These are phyloP conservation scores for Whitmania pigra DNA, from an alignment of 1,140 invertebrate species.

Conservation along the genomic window DNA sequence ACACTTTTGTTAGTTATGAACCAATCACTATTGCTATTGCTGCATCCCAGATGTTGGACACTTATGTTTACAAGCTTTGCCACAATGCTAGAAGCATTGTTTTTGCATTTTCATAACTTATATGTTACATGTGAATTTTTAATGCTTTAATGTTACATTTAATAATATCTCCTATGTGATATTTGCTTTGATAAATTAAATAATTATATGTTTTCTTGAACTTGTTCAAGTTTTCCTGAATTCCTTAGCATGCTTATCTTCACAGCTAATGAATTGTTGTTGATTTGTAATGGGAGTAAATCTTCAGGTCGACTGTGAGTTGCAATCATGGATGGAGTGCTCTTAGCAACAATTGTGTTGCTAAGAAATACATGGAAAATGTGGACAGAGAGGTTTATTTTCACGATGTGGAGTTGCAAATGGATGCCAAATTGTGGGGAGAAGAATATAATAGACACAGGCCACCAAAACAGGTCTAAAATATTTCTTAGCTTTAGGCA, in stretches of 20 bases:
- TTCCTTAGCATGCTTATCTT: not conserved
- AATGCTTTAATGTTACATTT: too few species aligned
- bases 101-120: too few species aligned
- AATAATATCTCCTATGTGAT: too few species aligned
- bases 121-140: too few species aligned
- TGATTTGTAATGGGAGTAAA: conserved; percentile 7
- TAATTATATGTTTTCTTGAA: not conserved
- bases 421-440: conserved; percentile 53
- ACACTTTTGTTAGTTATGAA: too few species aligned
- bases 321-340: conserved; percentile 41
- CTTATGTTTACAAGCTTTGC: too few species aligned
- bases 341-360: conserved; percentile 48
- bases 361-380: conserved; percentile 47
- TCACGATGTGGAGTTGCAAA: conserved; percentile 50
- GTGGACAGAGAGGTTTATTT: conserved; percentile 47
- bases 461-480: conserved; percentile 49
- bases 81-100: too few species aligned
- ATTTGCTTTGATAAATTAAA: too few species aligned
- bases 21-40: too few species aligned
- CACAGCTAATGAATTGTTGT: not conserved
- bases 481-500: too few species aligned
- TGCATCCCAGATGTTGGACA: too few species aligned
- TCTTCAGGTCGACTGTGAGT: conserved; percentile 46
- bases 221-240: not conserved
- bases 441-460: conserved; percentile 52